Evolutionary conservation across 2,888 invertebrate genomes (phyloP), one percentile per base, ranked within the genome.

Genomic region (Drosophila neoperkinsi): DNA sequence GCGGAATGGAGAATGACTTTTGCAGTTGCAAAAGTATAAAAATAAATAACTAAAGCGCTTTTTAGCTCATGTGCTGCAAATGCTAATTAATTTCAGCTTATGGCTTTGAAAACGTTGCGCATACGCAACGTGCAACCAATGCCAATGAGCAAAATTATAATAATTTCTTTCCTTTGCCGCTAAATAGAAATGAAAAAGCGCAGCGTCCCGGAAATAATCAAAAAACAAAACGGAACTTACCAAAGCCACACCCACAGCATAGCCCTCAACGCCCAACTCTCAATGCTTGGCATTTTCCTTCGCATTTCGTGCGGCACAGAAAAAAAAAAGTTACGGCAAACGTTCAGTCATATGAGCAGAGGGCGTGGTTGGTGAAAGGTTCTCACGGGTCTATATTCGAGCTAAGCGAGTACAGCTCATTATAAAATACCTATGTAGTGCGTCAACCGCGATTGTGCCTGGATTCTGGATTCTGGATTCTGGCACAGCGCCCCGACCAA

Each of bases 41-140:
- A 43, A 34, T 21, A 30, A 43, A 57, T 41, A 57, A 57, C 41
- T 21, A 18, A 25, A 49, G 57, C 30, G 38, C 10, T 63, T 46
- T 34, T 41, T 28, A 62, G 50, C 68, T 71, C 65, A 61, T 79
- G 71, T 71, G 90, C 69, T 60, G 56, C 50, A 58, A 65, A 56
- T 69, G 88, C 81, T 90, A 88, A 86, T 86, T 86, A 88, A 85
- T 85, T 90, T 90, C 71, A 52, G 81, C 71, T 60, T 65, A 56
- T 49, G 46, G 67, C 59, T 70, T 60, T 51, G 73, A 66, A 73
- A 69, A 21, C 21, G 74, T 80, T 77, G 61, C 82, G 71, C 77
- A 82, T 81, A 89, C 88, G 88, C 82, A 79, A 70, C 77, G 79
- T 71, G 66, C 59, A 70, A 50, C 69, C 69, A 70, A 60, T 71